A percentile compares a stretch with the other conserved stretches of the same genome.
These are phyloP conservation scores for Bubo blakistoni DNA, from an alignment of 2,113 vertebrate genomes.

Conservation along the genomic window DNA sequence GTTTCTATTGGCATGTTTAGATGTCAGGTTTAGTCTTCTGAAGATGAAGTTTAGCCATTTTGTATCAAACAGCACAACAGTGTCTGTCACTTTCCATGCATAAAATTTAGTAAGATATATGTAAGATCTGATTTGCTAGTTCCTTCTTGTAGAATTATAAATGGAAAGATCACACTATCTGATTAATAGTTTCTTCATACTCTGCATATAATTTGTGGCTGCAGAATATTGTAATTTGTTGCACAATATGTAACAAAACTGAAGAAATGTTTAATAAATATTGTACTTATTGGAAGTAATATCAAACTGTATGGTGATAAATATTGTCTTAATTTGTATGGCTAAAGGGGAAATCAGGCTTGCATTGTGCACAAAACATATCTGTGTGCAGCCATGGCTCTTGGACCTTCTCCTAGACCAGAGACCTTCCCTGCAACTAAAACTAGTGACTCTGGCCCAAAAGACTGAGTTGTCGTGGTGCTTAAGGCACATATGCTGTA, in stretches of 20 bases:
- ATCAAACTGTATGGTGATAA: slow-evolving; percentile 88
- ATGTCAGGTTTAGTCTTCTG: slow-evolving; percentile 86
- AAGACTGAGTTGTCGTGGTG: not conserved
- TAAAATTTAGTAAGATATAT: slow-evolving; percentile 88
- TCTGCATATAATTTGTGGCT: slow-evolving; percentile 94
- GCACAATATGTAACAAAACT: slow-evolving; percentile 95
- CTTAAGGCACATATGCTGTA: slow-evolving; percentile 20
- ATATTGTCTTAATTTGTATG: slow-evolving; percentile 85
- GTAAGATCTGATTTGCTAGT: slow-evolving; percentile 92
- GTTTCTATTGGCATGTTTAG: slow-evolving; percentile 88
- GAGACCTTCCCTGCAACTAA: slow-evolving; percentile 24
- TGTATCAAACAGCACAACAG: slow-evolving; percentile 86
- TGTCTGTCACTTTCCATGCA: slow-evolving; percentile 89
- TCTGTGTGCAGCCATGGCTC: slow-evolving; percentile 70
- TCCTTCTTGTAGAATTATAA: slow-evolving; percentile 87
- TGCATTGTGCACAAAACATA: slow-evolving; percentile 69
- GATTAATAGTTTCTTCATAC: slow-evolving; percentile 88
- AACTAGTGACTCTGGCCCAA: not conserved
- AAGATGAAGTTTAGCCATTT: slow-evolving; percentile 89
- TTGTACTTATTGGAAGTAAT: slow-evolving; percentile 93
- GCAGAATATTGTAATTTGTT: slow-evolving; percentile 95
- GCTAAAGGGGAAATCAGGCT: slow-evolving; percentile 73
- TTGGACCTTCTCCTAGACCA: slow-evolving; percentile 35
- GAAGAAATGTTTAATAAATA: slow-evolving; percentile 97
- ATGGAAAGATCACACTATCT: slow-evolving; percentile 82